These are phyloP conservation scores for Catharus bicknelli DNA, from an alignment of 2,113 vertebrate species.

Conservation along the genomic window DNA sequence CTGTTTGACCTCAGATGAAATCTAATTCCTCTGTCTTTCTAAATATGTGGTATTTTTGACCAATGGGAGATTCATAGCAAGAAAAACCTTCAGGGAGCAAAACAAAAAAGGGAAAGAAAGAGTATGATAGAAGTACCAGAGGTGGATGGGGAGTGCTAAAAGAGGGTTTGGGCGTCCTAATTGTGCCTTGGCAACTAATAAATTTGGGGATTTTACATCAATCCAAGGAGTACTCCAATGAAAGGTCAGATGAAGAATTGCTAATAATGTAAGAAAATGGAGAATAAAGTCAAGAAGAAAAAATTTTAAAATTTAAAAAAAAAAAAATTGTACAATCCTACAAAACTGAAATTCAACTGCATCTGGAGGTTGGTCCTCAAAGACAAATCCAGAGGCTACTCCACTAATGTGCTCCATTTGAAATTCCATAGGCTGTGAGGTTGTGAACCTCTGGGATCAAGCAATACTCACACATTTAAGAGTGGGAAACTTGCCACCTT, in stretches of 20 bases:
- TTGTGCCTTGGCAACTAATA: not conserved
- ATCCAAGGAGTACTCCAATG: not conserved
- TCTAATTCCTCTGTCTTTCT: not conserved
- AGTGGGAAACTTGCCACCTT: not conserved
- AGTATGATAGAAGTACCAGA: not conserved
- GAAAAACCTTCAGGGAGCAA: not conserved
- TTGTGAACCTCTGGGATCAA: not conserved
- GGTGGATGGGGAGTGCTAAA: not conserved
- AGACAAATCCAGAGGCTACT: not conserved
- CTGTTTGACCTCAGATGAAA: constrained; percentile 3
- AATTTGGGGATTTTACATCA: not conserved
- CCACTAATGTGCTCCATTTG: not conserved
- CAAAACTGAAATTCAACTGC: not conserved
- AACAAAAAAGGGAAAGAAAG: not conserved
- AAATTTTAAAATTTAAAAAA: too few species aligned
- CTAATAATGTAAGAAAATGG: not conserved
- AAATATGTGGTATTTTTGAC: not conserved
- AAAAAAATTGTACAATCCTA: not conserved
- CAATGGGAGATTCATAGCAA: not conserved
- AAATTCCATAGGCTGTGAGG: not conserved
- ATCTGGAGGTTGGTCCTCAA: not conserved
- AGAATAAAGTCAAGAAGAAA: not conserved
- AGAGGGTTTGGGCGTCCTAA: not conserved
- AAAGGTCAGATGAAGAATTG: not conserved
- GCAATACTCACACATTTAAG: not conserved